Conservation (phyloP, 2,797 vertebrate species). For the Sorex maritimensis region DNA sequence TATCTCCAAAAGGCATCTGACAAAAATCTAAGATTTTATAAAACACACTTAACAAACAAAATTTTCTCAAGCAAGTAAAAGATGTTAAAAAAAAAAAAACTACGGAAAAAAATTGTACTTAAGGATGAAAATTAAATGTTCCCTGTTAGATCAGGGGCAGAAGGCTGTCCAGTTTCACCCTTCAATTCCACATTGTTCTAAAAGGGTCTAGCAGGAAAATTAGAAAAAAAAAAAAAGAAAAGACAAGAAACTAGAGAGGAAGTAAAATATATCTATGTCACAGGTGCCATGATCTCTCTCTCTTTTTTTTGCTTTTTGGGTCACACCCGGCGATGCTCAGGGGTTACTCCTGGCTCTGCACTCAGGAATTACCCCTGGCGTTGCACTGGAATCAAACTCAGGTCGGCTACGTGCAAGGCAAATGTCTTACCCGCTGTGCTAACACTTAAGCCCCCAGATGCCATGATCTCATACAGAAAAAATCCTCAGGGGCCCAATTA, state of each 20-base stretch:
- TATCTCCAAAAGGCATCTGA: neutral
- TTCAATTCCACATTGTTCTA: neutral
- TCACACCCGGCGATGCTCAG: no score
- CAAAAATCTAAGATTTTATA: constrained; percentile 60
- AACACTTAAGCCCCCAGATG: neutral
- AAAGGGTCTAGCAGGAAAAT: neutral
- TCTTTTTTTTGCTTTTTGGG: no score
- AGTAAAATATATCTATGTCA: constrained; percentile 24
- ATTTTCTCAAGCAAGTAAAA: constrained; percentile 31
- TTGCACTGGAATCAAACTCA: no score
- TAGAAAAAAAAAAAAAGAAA: constrained; percentile 31
- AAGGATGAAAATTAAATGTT: neutral
- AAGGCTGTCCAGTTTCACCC: neutral
- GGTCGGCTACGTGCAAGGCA: no score
- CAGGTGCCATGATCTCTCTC: neutral
- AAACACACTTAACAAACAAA: constrained; percentile 24
- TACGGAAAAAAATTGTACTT: no score
- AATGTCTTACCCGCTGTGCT: neutral
- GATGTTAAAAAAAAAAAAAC: no score
- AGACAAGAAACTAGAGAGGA: constrained; percentile 1
- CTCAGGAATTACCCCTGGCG: no score
- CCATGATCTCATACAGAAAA: neutral
- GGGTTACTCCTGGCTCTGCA: no score
- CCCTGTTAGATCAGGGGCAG: neutral
- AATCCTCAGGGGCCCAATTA: neutral